A percentile compares a stretch with the other conserved stretches of the same genome.
phyloP scores from a whole-genome alignment of 2,797 vertebrate genomes.

The Adelosebastes latens region DNA sequence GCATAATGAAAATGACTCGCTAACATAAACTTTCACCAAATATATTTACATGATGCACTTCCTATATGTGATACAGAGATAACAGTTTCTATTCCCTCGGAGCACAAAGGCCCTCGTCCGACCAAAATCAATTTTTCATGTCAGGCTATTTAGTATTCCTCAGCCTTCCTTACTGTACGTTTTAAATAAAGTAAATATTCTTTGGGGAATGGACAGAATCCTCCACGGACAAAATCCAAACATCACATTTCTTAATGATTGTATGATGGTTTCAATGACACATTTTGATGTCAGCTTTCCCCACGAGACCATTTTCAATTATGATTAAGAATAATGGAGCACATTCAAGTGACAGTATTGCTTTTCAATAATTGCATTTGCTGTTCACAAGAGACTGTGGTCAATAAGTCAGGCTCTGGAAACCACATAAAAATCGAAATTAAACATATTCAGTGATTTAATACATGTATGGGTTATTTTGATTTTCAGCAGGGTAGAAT shows the following conservation, averaged over 20 bases:
- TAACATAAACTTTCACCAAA: not conserved
- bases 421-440: slow-evolving; percentile 19
- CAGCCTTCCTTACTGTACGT: not conserved
- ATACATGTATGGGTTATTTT: slow-evolving; percentile 15
- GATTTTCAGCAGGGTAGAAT: not conserved
- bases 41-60: not conserved
- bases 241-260: slow-evolving; percentile 42
- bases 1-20: not conserved
- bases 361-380: slow-evolving; percentile 57
- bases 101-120: not conserved
- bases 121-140: not conserved
- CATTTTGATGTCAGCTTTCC: slow-evolving; percentile 38
- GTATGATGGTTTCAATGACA: slow-evolving; percentile 37
- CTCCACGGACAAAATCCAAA: slow-evolving; percentile 46
- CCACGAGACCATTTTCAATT: slow-evolving; percentile 55
- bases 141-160: not conserved
- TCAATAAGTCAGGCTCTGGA: slow-evolving; percentile 32
- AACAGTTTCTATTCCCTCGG: not conserved
- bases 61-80: not conserved
- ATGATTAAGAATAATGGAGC: slow-evolving; percentile 53
- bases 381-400: slow-evolving; percentile 39
- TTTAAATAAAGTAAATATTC: slow-evolving; percentile 46
- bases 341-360: slow-evolving; percentile 47
- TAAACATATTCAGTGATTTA: slow-evolving; percentile 17
- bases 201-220: not conserved